Base-by-base conservation (phyloP, 2,113 vertebrate species). In the Scomber japonicus region DNA sequence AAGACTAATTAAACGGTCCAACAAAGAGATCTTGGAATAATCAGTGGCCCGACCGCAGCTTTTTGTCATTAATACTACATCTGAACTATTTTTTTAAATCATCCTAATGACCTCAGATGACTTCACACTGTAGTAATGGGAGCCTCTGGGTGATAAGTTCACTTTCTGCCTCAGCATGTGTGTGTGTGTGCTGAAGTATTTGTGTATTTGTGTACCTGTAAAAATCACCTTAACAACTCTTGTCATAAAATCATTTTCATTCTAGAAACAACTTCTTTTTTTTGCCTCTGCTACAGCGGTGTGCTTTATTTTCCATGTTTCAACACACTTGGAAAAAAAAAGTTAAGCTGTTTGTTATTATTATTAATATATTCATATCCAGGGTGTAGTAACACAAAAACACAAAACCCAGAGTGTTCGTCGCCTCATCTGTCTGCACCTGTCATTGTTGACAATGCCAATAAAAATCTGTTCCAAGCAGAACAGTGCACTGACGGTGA, bases 1-100 rank as follows among this genome's bases (percentile, higher is more conserved):
- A 69, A 83, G 86, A 81, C 89, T 78, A 76, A 91, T 90, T 87
- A 88, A 85, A 87, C 11, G 35, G 40, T 78, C 24, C 67, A 81
- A 71, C 76, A 82, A 89, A 88, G 80, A 64, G 64, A 84, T 78
- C 70, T 60, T 27, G 30, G 78, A 78, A 57, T 89, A 73, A 91
- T 86, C 81, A 80, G 49, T 61, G 63, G 62, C 44, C 61, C 2
- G 24, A 61, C 63, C 15, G 31, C 69, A 72, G 78, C 81, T 67
- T 44, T 50, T 13, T 14, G 46, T 72, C 75, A 83, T 85, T 67
- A 91, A 92, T 90, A 83, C 78, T 89, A 91, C 40, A 91, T 91
- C 70, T 70, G 64, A 71, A 69, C 63, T 81, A 74, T 50, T 89
- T 88, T 91, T 84, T 89, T 79, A 83, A 87, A 81, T 77, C 75